Base-by-base conservation (phyloP, 53 echinoderm and acorn worm genomes). In the Holothuria scabra region DNA sequence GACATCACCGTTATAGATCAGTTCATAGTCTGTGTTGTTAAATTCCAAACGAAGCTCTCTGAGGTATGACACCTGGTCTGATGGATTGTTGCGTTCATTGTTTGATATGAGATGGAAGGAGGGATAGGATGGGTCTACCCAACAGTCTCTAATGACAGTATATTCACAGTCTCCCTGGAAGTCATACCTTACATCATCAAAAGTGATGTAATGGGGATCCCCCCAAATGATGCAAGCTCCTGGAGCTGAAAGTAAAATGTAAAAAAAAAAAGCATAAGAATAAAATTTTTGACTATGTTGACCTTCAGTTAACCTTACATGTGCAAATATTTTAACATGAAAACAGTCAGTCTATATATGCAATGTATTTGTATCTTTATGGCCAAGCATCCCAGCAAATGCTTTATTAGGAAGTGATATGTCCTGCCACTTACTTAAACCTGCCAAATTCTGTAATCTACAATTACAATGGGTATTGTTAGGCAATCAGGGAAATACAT, bases 181-280 rank as follows among this genome's bases (percentile, higher is more conserved):
- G 82, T 88, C 56, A 46, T 88, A 91, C n/a, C 60, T 88, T 25
- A n/a, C 31, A 14, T 68, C 85, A 60, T 91, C 91, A 61, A 91
- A 91, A 2, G 91, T 91, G 86, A 85, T 76, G 76, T 91, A 91
- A 55, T 91, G 91, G 23, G 91, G 91, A 76, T 91, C 91, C 22
- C 91, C 91, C 91, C 91, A 91, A 28, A 74, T 82, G 33, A 85
- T 82, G 52, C 91, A 91, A 28, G 68, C 74, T 22, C 75, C 88
- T 22, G 87, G 91, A 21, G 76, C 91, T 84, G 52, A 20, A 31
- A 49, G 2, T 41, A 41, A 10, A 41, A 41, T 41, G 41, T 41
- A 41, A 41, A 41, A 41, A 8, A 8, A 41, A n/a, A n/a, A n/a
- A n/a, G n/a, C n/a, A n/a, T n/a, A n/a, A n/a, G n/a, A n/a, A n/a